Percentiles rank a stretch among this genome's conserved stretches.
Conservation (phyloP, 1,140 invertebrate species). For the Drosophila santomea region DNA sequence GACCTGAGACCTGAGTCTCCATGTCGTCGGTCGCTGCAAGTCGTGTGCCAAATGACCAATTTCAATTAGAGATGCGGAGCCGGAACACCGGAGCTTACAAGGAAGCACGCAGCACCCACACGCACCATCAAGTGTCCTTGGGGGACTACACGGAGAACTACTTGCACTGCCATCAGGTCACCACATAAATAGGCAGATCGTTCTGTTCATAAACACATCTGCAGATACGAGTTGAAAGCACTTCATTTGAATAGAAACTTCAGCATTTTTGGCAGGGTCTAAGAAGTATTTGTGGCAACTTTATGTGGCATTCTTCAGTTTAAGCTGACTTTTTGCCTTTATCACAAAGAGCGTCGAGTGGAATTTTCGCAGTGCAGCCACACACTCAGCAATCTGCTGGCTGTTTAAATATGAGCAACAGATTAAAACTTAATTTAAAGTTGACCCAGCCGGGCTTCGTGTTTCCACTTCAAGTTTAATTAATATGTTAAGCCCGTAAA, state of each 20-base stretch:
- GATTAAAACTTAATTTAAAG: constrained; percentile 82
- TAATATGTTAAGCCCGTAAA: constrained; percentile 81
- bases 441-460: constrained; percentile 55
- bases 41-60: constrained; percentile 29
- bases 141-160: constrained; percentile 1
- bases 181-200: neutral
- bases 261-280: too few relatives aligned
- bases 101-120: constrained; percentile 2
- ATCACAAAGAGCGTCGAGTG: neutral
- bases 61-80: constrained; percentile 39
- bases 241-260: too few relatives aligned
- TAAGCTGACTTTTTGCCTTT: neutral
- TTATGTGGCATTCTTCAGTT: neutral
- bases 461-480: constrained; percentile 80
- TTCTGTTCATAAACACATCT: neutral
- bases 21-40: constrained; percentile 5
- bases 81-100: constrained; percentile 4
- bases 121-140: constrained; percentile 4
- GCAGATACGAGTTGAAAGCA: neutral
- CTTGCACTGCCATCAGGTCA: too few relatives aligned
- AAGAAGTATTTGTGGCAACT: too few relatives aligned
- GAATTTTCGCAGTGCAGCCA: constrained; percentile 18
- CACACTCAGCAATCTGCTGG: constrained; percentile 33
- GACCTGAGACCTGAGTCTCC: constrained; percentile 2
- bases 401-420: constrained; percentile 82